phyloP scores from a whole-genome alignment of 2,113 vertebrate species.

The Hymenochirus boettgeri region DNA sequence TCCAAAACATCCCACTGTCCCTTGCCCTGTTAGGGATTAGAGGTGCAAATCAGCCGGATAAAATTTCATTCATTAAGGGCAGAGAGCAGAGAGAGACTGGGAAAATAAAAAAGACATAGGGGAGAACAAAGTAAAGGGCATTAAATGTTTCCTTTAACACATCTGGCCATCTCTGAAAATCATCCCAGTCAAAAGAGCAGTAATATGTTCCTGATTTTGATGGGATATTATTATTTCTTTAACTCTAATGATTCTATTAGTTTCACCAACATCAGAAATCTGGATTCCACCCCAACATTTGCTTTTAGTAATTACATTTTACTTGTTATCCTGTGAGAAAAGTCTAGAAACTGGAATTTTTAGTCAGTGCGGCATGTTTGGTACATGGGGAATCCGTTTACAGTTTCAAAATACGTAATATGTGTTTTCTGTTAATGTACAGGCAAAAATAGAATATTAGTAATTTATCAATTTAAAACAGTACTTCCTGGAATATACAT shows the following conservation, averaged over 20 bases:
- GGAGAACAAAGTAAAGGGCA: neutral
- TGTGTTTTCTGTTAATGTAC: no score
- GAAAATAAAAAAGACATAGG: neutral
- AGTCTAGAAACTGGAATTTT: conserved; percentile 2
- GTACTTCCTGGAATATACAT: no score
- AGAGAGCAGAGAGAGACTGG: conserved; percentile 6
- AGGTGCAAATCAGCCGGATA: conserved; percentile 36
- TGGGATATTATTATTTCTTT: conserved; percentile 23
- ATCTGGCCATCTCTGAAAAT: conserved; percentile 19
- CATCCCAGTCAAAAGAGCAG: conserved; percentile 17
- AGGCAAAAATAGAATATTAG: no score
- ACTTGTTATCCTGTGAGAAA: neutral
- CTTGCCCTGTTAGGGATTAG: conserved; percentile 38
- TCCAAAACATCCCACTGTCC: conserved; percentile 26
- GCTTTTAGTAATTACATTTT: conserved; percentile 8
- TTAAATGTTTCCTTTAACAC: conserved; percentile 31
- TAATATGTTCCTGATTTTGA: conserved; percentile 35
- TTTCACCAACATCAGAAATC: conserved; percentile 21
- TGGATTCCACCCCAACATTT: conserved; percentile 23
- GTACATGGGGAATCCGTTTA: no score
- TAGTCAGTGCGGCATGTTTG: no score
- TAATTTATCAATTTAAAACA: no score
- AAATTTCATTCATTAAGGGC: conserved; percentile 39
- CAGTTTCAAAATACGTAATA: no score
- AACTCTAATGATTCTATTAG: conserved; percentile 27